Evolutionary conservation across 2,888 invertebrate genomes (phyloP).

Genomic region (Drosophila conformis): DNA sequence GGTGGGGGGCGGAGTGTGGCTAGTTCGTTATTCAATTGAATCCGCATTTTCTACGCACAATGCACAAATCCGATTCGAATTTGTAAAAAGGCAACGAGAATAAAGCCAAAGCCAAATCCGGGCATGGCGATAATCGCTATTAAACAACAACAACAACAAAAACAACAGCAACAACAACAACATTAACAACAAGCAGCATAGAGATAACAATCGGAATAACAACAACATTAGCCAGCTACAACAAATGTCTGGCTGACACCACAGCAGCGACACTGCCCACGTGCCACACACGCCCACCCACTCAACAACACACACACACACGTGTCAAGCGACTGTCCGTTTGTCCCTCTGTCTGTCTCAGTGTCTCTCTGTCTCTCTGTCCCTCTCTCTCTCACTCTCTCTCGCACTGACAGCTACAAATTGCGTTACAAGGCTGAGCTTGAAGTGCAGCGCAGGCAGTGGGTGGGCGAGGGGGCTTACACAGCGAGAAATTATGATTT

Average conservation of each 20-base stretch:
- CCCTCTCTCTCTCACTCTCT: constrained; percentile 10
- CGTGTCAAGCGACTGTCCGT: constrained; percentile 64
- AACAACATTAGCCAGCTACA: constrained; percentile 61
- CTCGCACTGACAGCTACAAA: constrained; percentile 79
- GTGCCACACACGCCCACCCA: constrained; percentile 55
- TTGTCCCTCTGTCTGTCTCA: neutral
- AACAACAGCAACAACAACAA: constrained; percentile 23
- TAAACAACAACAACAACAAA: constrained; percentile 36
- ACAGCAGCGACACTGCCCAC: constrained; percentile 26
- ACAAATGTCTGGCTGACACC: constrained; percentile 54
- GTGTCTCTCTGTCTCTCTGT: neutral
- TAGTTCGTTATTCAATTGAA: constrained; percentile 50
- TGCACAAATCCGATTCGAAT: constrained; percentile 71
- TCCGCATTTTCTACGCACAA: constrained; percentile 65
- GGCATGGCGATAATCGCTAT: constrained; percentile 72
- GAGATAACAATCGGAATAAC: constrained; percentile 32
- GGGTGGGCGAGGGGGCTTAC: constrained; percentile 6
- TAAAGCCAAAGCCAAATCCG: constrained; percentile 28
- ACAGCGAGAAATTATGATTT: neutral
- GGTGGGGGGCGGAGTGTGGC: too few relatives aligned
- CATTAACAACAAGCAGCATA: neutral
- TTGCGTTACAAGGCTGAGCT: constrained; percentile 69
- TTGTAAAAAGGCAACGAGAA: constrained; percentile 41
- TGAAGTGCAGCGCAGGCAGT: constrained; percentile 8
- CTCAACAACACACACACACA: constrained; percentile 53